phyloP scores from a whole-genome alignment of 2,113 vertebrate genomes.

The Ptyas mucosa region DNA sequence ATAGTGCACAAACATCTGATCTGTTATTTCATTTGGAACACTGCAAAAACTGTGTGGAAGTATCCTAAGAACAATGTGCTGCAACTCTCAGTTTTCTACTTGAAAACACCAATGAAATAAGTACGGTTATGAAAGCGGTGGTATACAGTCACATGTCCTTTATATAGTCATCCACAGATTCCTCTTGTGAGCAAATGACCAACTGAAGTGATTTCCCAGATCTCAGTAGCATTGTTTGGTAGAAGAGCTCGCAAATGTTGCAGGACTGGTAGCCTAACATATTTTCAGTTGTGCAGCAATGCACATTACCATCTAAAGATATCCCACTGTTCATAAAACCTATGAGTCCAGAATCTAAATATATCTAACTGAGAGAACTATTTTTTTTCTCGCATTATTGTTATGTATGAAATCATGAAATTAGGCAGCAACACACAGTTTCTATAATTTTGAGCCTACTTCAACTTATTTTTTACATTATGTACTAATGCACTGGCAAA shows the following conservation, averaged over 20 bases:
- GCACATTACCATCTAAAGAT: not conserved
- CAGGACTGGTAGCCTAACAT: not conserved
- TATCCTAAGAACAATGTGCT: not conserved
- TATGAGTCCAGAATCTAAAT: not conserved
- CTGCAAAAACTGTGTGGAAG: not conserved
- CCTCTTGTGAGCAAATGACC: not conserved
- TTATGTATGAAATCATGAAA: not conserved
- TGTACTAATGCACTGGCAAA: not conserved
- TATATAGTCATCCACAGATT: not conserved
- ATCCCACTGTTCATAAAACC: not conserved
- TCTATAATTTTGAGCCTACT: too few relatives aligned
- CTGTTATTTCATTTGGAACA: not conserved
- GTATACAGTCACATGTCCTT: not conserved
- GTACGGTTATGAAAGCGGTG: not conserved
- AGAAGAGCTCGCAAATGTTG: not conserved
- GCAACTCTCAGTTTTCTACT: not conserved
- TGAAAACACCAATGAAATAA: not conserved
- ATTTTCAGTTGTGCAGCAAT: not conserved
- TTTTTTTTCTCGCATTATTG: not conserved
- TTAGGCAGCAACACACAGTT: not conserved
- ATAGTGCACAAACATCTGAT: not conserved
- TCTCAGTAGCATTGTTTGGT: not conserved
- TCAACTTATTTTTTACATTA: not conserved
- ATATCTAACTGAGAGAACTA: not conserved
- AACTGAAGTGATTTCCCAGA: not conserved